Evolutionary conservation across 1,140 invertebrate species (phyloP).

Genomic region (Drosophila carrolli): DNA sequence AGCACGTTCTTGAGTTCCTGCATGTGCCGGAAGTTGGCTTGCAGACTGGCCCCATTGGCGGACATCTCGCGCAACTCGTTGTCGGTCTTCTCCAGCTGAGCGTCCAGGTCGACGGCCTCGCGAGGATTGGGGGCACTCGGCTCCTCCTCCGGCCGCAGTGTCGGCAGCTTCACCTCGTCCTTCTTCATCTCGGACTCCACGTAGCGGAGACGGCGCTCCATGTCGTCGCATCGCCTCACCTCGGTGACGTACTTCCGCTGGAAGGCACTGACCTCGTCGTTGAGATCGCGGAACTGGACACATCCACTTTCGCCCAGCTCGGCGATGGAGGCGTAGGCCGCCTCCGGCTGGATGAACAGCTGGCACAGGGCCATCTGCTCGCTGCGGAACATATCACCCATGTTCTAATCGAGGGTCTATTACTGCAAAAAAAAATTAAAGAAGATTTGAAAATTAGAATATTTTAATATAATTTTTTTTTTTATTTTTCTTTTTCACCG

Average conservation of each 20-base stretch:
- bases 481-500: no score
- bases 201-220: slow-evolving; percentile 96
- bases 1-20: slow-evolving; percentile 97
- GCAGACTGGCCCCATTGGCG: slow-evolving; percentile 96
- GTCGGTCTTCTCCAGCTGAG: slow-evolving; percentile 96
- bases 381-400: slow-evolving; percentile 93
- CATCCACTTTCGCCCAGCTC: slow-evolving; percentile 94
- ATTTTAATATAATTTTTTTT: no score
- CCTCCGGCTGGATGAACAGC: slow-evolving; percentile 95
- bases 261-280: slow-evolving; percentile 96
- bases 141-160: slow-evolving; percentile 94
- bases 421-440: slow-evolving; percentile 9
- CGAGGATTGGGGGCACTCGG: slow-evolving; percentile 98
- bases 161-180: slow-evolving; percentile 92
- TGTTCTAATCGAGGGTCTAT: slow-evolving; percentile 68
- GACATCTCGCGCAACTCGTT: slow-evolving; percentile 96
- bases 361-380: slow-evolving; percentile 95
- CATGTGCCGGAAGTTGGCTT: slow-evolving; percentile 96
- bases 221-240: slow-evolving; percentile 96
- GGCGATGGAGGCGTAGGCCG: slow-evolving; percentile 94
- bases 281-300: slow-evolving; percentile 96
- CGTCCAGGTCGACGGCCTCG: slow-evolving; percentile 95
- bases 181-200: slow-evolving; percentile 97
- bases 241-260: slow-evolving; percentile 98
- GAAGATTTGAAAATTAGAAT: background rate